These are phyloP conservation scores for Aquatica leii DNA, from an alignment of 2,888 invertebrate genomes.

Conservation along the genomic window DNA sequence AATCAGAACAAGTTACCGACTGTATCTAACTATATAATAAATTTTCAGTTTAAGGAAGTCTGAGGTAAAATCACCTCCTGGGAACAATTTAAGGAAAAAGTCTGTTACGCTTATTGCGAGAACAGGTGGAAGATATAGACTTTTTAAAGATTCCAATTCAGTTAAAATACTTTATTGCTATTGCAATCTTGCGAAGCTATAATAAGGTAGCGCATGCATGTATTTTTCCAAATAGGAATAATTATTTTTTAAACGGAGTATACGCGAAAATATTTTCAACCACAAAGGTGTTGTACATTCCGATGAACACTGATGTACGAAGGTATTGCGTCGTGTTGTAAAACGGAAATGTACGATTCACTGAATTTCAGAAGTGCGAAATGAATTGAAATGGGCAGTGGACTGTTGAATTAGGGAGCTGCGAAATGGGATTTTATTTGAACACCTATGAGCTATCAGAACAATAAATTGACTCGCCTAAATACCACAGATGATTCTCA, in stretches of 20 bases:
- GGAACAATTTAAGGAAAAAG: slow-evolving; percentile 37
- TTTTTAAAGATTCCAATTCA: slow-evolving; percentile 54
- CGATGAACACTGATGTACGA: slow-evolving; percentile 11
- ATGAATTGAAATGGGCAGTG: slow-evolving; percentile 40
- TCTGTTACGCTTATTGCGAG: slow-evolving; percentile 43
- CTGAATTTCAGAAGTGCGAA: slow-evolving; percentile 29
- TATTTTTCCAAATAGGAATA: slow-evolving; percentile 12
- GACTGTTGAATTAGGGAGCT: slow-evolving; percentile 48
- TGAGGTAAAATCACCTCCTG: slow-evolving; percentile 39
- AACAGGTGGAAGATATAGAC: slow-evolving; percentile 56
- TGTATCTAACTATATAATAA: slow-evolving; percentile 38
- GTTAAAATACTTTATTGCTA: slow-evolving; percentile 54
- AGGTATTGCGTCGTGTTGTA: slow-evolving; percentile 24
- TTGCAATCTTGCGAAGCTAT: slow-evolving; percentile 38
- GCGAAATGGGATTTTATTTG: slow-evolving; percentile 50
- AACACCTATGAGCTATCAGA: slow-evolving; percentile 47
- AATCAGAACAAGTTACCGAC: slow-evolving; percentile 32
- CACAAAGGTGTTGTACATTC: slow-evolving; percentile 15
- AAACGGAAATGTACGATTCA: slow-evolving; percentile 35
- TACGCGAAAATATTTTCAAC: slow-evolving; percentile 3
- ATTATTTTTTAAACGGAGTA: slow-evolving; percentile 5
- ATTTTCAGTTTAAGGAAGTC: slow-evolving; percentile 33
- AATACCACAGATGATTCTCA: slow-evolving; percentile 29
- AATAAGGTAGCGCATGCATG: slow-evolving; percentile 14
- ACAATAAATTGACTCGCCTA: slow-evolving; percentile 40